phyloP scores from a whole-genome alignment of 2,797 vertebrate species.

The Uromys caudimaculatus region DNA sequence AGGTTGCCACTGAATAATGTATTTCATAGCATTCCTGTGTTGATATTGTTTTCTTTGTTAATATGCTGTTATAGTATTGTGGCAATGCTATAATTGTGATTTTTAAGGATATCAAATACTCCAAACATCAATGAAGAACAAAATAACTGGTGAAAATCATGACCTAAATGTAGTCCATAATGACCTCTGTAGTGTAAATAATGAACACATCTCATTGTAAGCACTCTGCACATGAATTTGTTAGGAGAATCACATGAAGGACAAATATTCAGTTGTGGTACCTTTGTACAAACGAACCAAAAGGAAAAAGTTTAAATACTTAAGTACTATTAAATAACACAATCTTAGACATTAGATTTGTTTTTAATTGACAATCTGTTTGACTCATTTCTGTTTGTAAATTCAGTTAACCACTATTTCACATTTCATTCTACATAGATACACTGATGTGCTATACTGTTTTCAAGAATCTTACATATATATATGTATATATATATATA shows the following conservation, averaged over 20 bases:
- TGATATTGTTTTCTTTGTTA: neutral
- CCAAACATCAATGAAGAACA: neutral
- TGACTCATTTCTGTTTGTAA: neutral
- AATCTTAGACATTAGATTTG: neutral
- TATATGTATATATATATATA: neutral
- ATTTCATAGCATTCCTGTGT: neutral
- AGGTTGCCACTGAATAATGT: neutral
- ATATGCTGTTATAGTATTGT: neutral
- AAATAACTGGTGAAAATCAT: slow-evolving; percentile 1
- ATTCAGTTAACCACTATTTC: neutral
- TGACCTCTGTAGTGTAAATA: neutral
- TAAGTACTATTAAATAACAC: slow-evolving; percentile 5
- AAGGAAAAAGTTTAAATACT: neutral
- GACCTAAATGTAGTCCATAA: neutral
- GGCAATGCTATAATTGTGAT: neutral
- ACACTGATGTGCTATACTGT: neutral
- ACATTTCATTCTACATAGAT: slow-evolving; percentile 5
- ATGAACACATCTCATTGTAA: neutral
- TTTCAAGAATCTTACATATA: slow-evolving; percentile 34
- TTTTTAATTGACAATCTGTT: neutral
- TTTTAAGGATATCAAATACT: neutral
- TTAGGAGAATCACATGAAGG: neutral
- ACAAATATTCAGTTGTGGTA: neutral
- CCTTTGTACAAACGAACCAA: neutral
- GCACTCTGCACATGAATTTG: neutral